These are phyloP conservation scores for Urocolius indicus DNA, from an alignment of 2,113 vertebrate genomes.

Conservation along the genomic window DNA sequence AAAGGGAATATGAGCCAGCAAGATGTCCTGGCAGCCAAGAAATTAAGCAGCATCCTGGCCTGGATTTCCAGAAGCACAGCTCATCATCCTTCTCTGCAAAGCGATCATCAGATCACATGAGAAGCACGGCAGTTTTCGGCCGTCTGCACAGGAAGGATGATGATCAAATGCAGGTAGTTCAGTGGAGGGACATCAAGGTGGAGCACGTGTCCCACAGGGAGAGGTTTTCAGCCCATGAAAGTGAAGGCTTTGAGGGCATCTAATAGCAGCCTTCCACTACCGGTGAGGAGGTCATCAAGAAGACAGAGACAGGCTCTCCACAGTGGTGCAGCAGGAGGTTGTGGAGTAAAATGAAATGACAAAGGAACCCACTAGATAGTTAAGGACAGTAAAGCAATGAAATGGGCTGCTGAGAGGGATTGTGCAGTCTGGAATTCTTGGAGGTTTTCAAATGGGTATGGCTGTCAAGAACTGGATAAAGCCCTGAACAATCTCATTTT, in stretches of 20 bases:
- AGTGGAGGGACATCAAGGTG: neutral
- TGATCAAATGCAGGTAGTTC: neutral
- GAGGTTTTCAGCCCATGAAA: neutral
- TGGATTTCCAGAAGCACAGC: neutral
- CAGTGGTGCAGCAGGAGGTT: neutral
- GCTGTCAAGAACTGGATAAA: neutral
- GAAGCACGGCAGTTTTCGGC: neutral
- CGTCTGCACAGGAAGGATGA: neutral
- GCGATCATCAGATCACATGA: neutral
- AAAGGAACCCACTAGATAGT: neutral
- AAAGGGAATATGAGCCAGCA: neutral
- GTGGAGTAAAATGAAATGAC: neutral
- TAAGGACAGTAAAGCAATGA: neutral
- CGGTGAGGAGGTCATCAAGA: neutral
- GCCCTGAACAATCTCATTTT: neutral
- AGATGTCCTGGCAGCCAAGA: neutral
- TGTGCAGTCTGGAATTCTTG: neutral
- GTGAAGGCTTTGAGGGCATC: neutral
- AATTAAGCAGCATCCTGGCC: neutral
- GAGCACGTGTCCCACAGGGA: neutral
- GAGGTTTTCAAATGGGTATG: neutral
- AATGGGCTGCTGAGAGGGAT: neutral
- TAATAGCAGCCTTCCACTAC: neutral
- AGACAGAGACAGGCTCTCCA: neutral
- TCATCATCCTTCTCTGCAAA: neutral